These are phyloP conservation scores for Poecile atricapillus DNA, from an alignment of 2,113 vertebrate genomes.

Conservation along the genomic window DNA sequence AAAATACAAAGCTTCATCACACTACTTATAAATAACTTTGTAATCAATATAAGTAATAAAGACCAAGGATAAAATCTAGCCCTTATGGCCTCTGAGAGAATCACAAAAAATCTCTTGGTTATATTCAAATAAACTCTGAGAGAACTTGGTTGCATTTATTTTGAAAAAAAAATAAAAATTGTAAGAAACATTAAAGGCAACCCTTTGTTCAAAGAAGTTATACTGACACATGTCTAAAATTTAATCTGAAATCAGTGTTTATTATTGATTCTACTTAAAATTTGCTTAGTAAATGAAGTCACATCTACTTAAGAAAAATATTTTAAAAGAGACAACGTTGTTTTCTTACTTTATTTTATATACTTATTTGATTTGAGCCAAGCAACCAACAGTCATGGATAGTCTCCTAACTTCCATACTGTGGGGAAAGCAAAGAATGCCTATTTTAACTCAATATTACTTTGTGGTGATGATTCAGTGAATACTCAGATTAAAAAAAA, in stretches of 20 bases:
- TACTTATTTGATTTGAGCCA: neutral
- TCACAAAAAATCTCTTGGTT: neutral
- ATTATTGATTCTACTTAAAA: neutral
- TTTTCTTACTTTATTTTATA: neutral
- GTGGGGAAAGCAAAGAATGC: neutral
- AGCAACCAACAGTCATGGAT: neutral
- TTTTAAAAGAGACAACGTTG: neutral
- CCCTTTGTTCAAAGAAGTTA: neutral
- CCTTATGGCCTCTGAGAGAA: neutral
- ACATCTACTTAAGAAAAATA: neutral
- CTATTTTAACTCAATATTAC: neutral
- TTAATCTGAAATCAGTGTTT: neutral
- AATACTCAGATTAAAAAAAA: neutral
- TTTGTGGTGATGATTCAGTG: neutral
- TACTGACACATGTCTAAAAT: neutral
- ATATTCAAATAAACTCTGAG: neutral
- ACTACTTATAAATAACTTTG: neutral
- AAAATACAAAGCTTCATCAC: neutral
- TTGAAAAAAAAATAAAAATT: neutral
- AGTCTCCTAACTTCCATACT: neutral
- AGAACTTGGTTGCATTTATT: neutral
- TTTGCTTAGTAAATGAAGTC: neutral
- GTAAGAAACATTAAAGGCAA: neutral
- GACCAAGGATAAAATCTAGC: neutral
- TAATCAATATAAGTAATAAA: neutral